Evolutionary conservation across 1,140 invertebrate species (phyloP).

Genomic region (Lycorma delicatula): DNA sequence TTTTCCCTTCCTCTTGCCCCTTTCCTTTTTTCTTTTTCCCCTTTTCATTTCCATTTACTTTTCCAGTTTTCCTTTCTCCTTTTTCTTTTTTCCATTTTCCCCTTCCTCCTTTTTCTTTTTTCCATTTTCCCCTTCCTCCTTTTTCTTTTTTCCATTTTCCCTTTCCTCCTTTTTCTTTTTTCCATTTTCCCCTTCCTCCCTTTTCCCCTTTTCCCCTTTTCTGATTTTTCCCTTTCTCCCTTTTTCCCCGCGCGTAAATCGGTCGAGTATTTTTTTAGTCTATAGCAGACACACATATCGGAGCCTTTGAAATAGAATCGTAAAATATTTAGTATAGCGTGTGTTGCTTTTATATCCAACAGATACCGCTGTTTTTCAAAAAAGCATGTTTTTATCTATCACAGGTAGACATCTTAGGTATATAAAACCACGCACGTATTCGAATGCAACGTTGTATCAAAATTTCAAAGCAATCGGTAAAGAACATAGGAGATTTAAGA

Average conservation of each 20-base stretch:
- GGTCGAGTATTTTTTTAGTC: not conserved
- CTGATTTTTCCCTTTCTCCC: not conserved
- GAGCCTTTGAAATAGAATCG: no score
- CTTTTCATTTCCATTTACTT: not conserved
- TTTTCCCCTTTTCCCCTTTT: not conserved
- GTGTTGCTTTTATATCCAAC: no score
- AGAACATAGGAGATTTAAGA: no score
- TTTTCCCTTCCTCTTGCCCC: not conserved
- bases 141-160: not conserved
- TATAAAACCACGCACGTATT: no score
- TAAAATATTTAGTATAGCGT: no score
- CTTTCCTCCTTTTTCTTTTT: not conserved
- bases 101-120: not conserved
- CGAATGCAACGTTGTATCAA: no score
- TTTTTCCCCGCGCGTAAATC: not conserved
- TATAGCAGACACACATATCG: not conserved
- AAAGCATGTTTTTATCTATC: no score
- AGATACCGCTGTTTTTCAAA: no score
- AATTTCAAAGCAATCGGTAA: no score
- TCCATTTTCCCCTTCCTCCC: not conserved
- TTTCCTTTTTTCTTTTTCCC: not conserved
- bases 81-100: not conserved
- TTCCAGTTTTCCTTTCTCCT: not conserved
- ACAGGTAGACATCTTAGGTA: no score
- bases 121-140: not conserved